A percentile compares a stretch with the other conserved stretches of the same genome.
Conservation (phyloP, 1,140 invertebrate species). For the Vanessa tameamea region DNA sequence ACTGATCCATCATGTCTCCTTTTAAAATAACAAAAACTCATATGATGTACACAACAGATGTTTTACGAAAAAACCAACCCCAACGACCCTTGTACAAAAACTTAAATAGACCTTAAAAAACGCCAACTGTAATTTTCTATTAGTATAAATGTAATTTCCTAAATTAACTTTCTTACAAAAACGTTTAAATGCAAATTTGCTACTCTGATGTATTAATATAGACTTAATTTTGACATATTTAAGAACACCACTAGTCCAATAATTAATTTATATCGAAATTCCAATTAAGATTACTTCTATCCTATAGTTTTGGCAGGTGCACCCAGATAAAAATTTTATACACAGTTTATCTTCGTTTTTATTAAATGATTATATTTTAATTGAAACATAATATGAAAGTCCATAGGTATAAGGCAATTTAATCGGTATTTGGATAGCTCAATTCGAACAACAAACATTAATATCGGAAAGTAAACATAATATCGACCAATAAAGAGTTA, state of each 20-base stretch:
- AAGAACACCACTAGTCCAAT: conserved; percentile 39
- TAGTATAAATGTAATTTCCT: conserved; percentile 71
- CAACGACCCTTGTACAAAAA: conserved; percentile 49
- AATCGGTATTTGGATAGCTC: conserved; percentile 50
- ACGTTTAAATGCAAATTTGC: conserved; percentile 74
- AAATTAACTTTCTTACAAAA: conserved; percentile 65
- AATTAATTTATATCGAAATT: conserved; percentile 50
- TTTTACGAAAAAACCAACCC: conserved; percentile 74
- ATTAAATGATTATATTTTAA: conserved; percentile 4
- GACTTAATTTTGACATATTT: conserved; percentile 70
- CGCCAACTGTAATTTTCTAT: conserved; percentile 65
- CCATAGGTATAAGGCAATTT: conserved; percentile 43
- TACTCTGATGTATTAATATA: conserved; percentile 63
- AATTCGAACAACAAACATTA: conserved; percentile 71
- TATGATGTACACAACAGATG: conserved; percentile 77
- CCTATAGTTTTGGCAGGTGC: conserved; percentile 21
- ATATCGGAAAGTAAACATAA: conserved; percentile 78
- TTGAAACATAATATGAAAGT: conserved; percentile 28
- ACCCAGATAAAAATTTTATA: conserved; percentile 3
- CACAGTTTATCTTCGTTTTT: conserved; percentile 8
- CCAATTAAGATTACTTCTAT: conserved; percentile 23
- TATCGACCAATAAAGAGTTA: conserved; percentile 77
- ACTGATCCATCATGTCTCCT: conserved; percentile 80
- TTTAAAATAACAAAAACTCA: conserved; percentile 79
- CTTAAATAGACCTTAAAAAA: conserved; percentile 45